Evolutionary conservation across 2,797 vertebrate genomes (phyloP).

Genomic region (Todus mexicanus): DNA sequence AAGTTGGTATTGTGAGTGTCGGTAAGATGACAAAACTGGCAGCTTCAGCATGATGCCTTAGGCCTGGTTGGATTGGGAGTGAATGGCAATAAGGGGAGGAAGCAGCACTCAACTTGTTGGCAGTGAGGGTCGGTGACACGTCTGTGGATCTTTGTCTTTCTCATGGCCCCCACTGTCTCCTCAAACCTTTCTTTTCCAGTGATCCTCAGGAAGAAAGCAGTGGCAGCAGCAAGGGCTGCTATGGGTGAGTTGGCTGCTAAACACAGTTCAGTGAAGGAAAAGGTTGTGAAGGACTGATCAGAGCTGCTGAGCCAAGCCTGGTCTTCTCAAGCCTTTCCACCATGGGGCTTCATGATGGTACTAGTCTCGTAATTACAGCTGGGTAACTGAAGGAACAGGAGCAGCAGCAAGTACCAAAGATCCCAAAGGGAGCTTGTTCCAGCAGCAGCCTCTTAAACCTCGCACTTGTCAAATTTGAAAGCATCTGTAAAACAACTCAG

Average conservation of each 20-base stretch:
- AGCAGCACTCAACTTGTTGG: neutral
- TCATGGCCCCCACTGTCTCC: neutral
- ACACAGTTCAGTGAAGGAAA: neutral
- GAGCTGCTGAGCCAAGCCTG: neutral
- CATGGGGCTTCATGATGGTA: accelerated
- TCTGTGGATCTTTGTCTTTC: neutral
- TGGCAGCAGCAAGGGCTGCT: neutral
- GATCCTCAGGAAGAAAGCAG: neutral
- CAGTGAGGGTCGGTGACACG: accelerated
- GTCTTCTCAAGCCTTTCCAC: neutral
- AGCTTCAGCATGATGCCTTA: neutral
- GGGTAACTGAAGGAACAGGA: neutral
- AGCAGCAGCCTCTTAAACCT: neutral
- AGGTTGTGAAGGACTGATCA: neutral
- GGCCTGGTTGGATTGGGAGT: neutral
- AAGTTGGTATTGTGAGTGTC: neutral
- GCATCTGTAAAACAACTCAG: neutral
- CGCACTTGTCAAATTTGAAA: neutral
- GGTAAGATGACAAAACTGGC: neutral
- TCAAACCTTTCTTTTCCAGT: too few relatives aligned
- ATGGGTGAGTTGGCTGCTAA: neutral
- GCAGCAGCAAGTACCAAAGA: neutral
- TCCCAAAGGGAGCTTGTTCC: neutral
- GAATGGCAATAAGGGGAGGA: neutral
- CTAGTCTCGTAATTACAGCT: neutral